These are phyloP conservation scores for Trematomus loennbergii DNA, from an alignment of 2,113 vertebrate species.

Conservation along the genomic window DNA sequence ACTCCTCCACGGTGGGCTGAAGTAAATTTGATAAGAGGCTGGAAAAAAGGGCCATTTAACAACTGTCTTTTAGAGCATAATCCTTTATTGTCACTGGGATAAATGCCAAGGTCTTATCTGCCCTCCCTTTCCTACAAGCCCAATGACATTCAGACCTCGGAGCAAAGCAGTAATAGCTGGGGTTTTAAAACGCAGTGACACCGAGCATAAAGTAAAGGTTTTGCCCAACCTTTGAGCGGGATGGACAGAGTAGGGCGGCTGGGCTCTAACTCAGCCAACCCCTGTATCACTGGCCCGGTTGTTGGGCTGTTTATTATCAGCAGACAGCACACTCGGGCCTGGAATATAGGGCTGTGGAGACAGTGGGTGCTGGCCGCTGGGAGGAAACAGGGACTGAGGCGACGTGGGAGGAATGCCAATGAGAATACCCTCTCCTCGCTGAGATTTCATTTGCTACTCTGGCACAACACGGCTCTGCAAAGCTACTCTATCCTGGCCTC, in stretches of 20 bases:
- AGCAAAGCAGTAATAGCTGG: conserved; percentile 48
- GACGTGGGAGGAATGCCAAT: conserved; percentile 80
- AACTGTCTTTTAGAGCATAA: conserved; percentile 66
- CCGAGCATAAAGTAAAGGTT: conserved; percentile 57
- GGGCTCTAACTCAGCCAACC: conserved; percentile 57
- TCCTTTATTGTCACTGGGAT: conserved; percentile 57
- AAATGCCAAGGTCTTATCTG: conserved; percentile 48
- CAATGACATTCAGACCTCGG: conserved; percentile 54
- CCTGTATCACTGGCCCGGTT: conserved; percentile 42
- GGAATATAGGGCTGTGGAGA: conserved; percentile 66
- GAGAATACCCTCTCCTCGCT: conserved; percentile 58
- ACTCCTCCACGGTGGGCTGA: conserved; percentile 44
- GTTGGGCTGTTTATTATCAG: conserved; percentile 77
- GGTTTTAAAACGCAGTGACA: conserved; percentile 51
- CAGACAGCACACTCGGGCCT: conserved; percentile 69
- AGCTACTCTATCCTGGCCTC: conserved; percentile 49
- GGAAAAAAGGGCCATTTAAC: conserved; percentile 63
- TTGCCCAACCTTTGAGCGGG: conserved; percentile 36
- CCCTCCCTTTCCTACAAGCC: conserved; percentile 5
- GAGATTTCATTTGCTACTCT: conserved; percentile 65
- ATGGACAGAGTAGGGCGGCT: conserved; percentile 22
- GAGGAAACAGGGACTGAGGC: conserved; percentile 63
- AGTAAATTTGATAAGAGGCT: conserved; percentile 62
- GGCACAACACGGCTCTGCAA: conserved; percentile 42
- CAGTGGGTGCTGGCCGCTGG: conserved; percentile 62